These are phyloP conservation scores for Callipepla squamata DNA, from an alignment of 2,113 vertebrate species.

Conservation along the genomic window DNA sequence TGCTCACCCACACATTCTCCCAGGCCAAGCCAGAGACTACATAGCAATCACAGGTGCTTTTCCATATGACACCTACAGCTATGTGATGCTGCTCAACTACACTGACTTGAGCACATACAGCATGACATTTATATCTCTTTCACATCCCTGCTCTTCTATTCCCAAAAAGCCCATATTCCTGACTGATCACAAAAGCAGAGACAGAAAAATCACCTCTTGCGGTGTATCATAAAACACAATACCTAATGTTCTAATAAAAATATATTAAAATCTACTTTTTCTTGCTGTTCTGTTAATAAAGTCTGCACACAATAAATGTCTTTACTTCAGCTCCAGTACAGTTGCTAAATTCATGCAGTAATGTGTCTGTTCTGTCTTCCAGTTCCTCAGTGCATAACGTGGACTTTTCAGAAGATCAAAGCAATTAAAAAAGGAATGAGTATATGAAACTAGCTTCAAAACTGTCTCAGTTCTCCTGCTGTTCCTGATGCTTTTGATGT, in stretches of 20 bases:
- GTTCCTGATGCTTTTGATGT: slow-evolving; percentile 13
- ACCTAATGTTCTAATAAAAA: neutral
- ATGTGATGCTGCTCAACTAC: neutral
- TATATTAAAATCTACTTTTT: neutral
- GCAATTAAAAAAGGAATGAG: slow-evolving; percentile 59
- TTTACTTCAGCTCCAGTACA: neutral
- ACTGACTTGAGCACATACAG: neutral
- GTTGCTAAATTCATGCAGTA: neutral
- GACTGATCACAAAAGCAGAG: neutral
- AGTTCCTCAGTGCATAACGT: neutral
- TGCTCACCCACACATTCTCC: neutral
- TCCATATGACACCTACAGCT: neutral
- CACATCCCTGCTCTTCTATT: neutral
- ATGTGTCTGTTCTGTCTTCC: neutral
- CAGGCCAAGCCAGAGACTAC: neutral
- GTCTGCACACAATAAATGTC: neutral
- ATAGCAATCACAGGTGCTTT: neutral
- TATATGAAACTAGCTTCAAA: slow-evolving; percentile 21
- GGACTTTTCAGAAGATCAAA: slow-evolving; percentile 58
- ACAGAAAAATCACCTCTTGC: neutral
- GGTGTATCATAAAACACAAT: neutral
- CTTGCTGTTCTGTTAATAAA: neutral
- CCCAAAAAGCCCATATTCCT: neutral
- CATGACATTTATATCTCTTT: neutral
- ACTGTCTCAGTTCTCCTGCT: slow-evolving; percentile 16